Percentiles rank a stretch among this genome's conserved stretches.
These are phyloP conservation scores for Tetragnatha versicolor DNA, from an alignment of 1,140 invertebrate genomes.

Conservation along the genomic window DNA sequence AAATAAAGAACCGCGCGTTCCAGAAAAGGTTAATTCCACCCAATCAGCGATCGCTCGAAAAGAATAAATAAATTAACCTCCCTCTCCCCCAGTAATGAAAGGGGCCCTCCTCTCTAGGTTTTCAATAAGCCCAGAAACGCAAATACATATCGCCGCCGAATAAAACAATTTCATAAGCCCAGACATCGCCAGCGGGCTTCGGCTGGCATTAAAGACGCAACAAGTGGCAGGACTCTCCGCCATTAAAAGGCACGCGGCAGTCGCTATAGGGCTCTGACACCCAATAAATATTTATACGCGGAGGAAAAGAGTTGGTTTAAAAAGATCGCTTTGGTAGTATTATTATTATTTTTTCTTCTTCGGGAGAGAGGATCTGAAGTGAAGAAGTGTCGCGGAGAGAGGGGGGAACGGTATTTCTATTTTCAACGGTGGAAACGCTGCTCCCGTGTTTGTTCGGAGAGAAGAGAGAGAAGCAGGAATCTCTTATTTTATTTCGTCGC, in stretches of 20 bases:
- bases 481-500: not conserved
- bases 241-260: constrained; percentile 35
- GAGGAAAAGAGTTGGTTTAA: constrained; percentile 23
- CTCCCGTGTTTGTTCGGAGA: not conserved
- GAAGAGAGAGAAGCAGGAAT: not conserved
- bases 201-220: constrained; percentile 19
- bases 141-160: constrained; percentile 20
- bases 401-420: constrained; percentile 28
- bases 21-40: too few relatives aligned
- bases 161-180: constrained; percentile 40
- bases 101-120: too few relatives aligned
- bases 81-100: not conserved
- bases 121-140: not conserved
- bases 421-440: constrained; percentile 9
- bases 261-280: constrained; percentile 38
- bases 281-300: constrained; percentile 45
- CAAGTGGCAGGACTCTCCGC: constrained; percentile 36
- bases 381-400: not conserved
- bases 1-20: too few relatives aligned
- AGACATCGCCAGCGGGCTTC: constrained; percentile 12
- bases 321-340: too few relatives aligned
- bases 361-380: not conserved
- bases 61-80: not conserved
- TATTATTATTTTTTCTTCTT: not conserved
- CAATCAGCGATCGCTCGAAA: not conserved